Evolutionary conservation across 92 coral and sea anemone species (phyloP).

Genomic region (Epizoanthus ramosus): DNA sequence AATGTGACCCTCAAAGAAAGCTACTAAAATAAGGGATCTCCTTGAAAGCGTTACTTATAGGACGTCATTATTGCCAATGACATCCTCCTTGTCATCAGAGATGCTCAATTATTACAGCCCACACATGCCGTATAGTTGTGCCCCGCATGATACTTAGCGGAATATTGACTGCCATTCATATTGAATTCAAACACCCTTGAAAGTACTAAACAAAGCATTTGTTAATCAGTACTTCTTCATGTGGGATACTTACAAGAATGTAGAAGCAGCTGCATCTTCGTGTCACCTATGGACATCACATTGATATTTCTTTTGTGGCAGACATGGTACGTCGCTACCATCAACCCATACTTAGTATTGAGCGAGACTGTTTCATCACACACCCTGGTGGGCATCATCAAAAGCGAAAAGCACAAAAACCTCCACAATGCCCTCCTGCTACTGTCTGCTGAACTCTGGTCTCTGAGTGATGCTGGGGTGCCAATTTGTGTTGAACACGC

Average conservation of each 20-base stretch:
- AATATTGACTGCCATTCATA: conserved; percentile 28
- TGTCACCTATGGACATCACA: conserved; percentile 47
- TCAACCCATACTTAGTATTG: conserved; percentile 21
- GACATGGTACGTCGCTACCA: conserved; percentile 26
- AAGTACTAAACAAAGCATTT: conserved; percentile 34
- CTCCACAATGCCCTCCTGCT: conserved; percentile 40
- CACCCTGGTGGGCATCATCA: conserved; percentile 21
- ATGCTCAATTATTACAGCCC: too few relatives aligned
- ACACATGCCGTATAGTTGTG: conserved; percentile 5
- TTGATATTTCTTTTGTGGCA: conserved; percentile 28
- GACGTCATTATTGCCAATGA: conserved; percentile 42
- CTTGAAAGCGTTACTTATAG: background rate
- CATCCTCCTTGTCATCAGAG: conserved; percentile 39
- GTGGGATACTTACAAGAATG: conserved; percentile 30
- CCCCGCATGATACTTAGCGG: conserved; percentile 19
- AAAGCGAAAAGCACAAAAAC: conserved; percentile 30
- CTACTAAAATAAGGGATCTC: conserved; percentile 43
- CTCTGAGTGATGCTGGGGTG: conserved; percentile 18
- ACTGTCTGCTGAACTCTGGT: conserved; percentile 25
- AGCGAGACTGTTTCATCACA: conserved; percentile 54
- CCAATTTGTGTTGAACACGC: conserved; percentile 52
- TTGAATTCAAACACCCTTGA: conserved; percentile 28
- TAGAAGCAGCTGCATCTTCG: conserved; percentile 16
- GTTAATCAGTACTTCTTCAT: conserved; percentile 44
- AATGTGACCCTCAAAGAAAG: conserved; percentile 53